These are phyloP conservation scores for Eurois occulta DNA, from an alignment of 2,888 invertebrate genomes.

Conservation along the genomic window DNA sequence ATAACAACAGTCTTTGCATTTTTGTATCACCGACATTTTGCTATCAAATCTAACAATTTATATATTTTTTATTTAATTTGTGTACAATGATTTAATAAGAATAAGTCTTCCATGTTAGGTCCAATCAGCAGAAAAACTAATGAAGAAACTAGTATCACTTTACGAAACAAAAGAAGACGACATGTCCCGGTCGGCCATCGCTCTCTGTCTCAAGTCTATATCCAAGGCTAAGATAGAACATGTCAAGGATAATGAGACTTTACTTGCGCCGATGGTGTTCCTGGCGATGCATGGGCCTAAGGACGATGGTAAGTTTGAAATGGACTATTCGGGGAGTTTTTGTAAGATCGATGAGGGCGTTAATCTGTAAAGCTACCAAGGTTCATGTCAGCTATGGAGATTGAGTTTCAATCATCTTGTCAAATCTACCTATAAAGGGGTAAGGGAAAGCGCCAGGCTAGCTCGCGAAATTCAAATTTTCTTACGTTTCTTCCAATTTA, in stretches of 20 bases:
- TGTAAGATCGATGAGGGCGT: neutral
- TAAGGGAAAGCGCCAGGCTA: too few relatives aligned
- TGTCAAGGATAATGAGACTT: constrained; percentile 93
- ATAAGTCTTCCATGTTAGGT: constrained; percentile 67
- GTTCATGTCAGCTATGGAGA: neutral
- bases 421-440: neutral
- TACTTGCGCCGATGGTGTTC: constrained; percentile 95
- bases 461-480: too few relatives aligned
- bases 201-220: constrained; percentile 94
- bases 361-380: neutral
- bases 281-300: constrained; percentile 97
- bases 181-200: constrained; percentile 93
- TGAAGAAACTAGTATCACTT: constrained; percentile 89
- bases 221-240: constrained; percentile 96
- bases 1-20: neutral
- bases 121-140: constrained; percentile 90
- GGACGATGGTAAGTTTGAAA: constrained; percentile 86
- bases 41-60: neutral
- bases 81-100: neutral
- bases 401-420: neutral
- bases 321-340: neutral
- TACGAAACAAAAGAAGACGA: constrained; percentile 92
- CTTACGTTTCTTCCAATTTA: too few relatives aligned
- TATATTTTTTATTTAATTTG: neutral
- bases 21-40: neutral